Evolutionary conservation across 2,113 vertebrate species (phyloP), one percentile per base, ranked within the genome.

Genomic region (Proterorhinus semilunaris): DNA sequence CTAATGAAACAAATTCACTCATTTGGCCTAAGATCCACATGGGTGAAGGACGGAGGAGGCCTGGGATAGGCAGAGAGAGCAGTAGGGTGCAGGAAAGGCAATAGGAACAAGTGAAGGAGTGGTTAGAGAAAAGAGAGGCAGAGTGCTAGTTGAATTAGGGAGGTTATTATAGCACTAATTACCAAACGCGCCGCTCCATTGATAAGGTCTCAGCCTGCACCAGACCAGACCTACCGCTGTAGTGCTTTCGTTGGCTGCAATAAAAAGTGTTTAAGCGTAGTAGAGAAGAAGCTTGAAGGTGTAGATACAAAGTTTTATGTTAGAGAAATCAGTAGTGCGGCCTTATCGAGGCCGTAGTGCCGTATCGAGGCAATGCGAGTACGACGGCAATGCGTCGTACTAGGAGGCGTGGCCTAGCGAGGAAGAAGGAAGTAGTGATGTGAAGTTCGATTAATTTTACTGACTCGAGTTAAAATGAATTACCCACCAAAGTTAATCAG

Each of bases 111-210:
- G 16, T 42, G 9, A 12, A 50, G 15, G 53, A 55, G 66, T 21
- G 42, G 50, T 58, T 36, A 2, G 10, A 13, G 48, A 53, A 65
- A 10, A 17, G 75, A 91, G 88, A 85, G 81, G 84, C 85, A 72
- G 90, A 92, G 82, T 83, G 88, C 71, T 86, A 84, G 88, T 91
- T 92, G 86, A 92, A 92, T 92, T 91, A 89, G 80, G 85, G 87
- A 88, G 88, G 86, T 94, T 90, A 95, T 95, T 94, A 94, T 91
- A 79, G 88, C 75, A 73, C 90, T 92, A 93, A 95, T 95, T 94
- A 94, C 87, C 83, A 85, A 81, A 76, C 92, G 84, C 79, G 85
- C 79, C 71, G 85, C 86, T 89, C 86, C 88, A 94, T 85, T 92
- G 92, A 94, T 94, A 94, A 92, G 91, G 92, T 90, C 86, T 88